These are phyloP conservation scores for Pelecanoides urinatrix DNA, from an alignment of 2,113 vertebrate genomes.

Conservation along the genomic window DNA sequence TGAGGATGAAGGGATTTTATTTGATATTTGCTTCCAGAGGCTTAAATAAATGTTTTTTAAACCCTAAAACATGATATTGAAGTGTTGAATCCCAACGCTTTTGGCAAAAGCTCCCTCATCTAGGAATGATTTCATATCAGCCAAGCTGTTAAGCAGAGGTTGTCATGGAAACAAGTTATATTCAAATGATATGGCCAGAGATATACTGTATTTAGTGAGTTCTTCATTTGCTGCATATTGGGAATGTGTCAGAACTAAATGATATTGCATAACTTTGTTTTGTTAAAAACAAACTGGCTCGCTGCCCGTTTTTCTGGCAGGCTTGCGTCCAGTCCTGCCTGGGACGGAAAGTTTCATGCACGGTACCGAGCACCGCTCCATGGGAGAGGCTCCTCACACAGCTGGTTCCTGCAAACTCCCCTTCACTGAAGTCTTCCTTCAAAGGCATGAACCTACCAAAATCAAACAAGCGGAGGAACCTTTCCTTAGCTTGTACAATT, in stretches of 20 bases:
- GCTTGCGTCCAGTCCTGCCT: background rate
- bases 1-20: conserved; percentile 33
- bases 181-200: conserved; percentile 70
- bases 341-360: background rate
- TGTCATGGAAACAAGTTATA: conserved; percentile 78
- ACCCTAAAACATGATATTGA: conserved; percentile 28
- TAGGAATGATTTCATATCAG: conserved; percentile 71
- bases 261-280: conserved; percentile 69
- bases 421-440: background rate
- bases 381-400: background rate
- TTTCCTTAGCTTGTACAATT: background rate
- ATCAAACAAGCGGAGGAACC: background rate
- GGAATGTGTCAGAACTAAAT: conserved; percentile 66
- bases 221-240: conserved; percentile 66
- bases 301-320: conserved; percentile 1
- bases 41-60: conserved; percentile 50
- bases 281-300: conserved; percentile 57
- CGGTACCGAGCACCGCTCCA: background rate
- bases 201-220: conserved; percentile 68
- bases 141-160: conserved; percentile 71
- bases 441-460: background rate
- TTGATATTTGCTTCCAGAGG: conserved; percentile 41
- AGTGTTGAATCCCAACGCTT: conserved; percentile 45
- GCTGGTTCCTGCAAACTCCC: background rate
- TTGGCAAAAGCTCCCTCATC: conserved; percentile 67